Base-by-base conservation (phyloP, 2,888 invertebrate species). In the Mimumesa dahlbomi region DNA sequence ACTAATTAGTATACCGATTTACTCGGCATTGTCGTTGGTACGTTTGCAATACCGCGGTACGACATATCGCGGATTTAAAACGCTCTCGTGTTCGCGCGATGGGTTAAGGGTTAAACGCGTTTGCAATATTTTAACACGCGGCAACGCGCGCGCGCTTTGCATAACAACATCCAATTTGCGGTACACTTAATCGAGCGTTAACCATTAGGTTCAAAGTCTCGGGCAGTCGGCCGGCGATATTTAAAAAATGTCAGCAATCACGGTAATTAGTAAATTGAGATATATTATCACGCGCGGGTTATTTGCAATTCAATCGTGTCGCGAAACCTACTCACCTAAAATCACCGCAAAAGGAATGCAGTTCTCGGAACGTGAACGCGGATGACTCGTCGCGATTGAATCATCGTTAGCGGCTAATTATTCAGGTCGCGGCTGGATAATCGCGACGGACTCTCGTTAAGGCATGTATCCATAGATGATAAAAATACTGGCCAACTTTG, bases 401-500 rank as follows among this genome's bases (percentile, higher is more conserved):
- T 73, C 68, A 73, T 73, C 73, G 73, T 68, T 65, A 58, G 59
- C 75, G n/a, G 54, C 70, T 75, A 75, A 75, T 75, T 75, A 75
- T 75, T 65, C 67, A 74, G 75, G 71, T 75, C 73, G 74, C 65
- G 74, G 68, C 70, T 66, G 63, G 56, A 69, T 65, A 70, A 73
- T 75, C 66, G 62, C 64, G 70, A 31, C 43, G 50, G 58, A 22
- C 52, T 48, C 57, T 65, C 62, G 65, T 69, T 65, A 53, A 68
- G 63, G 52, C 64, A 3, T 6, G 22, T 21, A 21, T n/a, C n/a
- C n/a, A n/a, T n/a, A n/a, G n/a, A n/a, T n/a, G n/a, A n/a, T n/a
- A n/a, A n/a, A n/a, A n/a, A n/a, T n/a, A n/a, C n/a, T n/a, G n/a
- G n/a, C n/a, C n/a, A n/a, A n/a, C n/a, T n/a, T n/a, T n/a, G n/a